Evolutionary conservation across 2,888 invertebrate genomes (phyloP).

Genomic region (Scaptomyza tumidula): DNA sequence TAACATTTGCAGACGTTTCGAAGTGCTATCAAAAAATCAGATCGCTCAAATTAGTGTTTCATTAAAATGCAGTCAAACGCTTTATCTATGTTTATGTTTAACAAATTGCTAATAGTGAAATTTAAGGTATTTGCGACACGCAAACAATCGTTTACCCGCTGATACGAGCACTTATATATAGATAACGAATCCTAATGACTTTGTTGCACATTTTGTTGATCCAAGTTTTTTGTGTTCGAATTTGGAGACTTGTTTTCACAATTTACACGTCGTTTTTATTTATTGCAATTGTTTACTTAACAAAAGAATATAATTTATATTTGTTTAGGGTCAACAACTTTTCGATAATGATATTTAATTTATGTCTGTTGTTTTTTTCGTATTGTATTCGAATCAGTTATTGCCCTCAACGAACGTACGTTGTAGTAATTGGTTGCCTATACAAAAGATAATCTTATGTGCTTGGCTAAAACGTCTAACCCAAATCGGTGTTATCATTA

Average conservation of each 20-base stretch:
- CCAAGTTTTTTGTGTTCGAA: not conserved
- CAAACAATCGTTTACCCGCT: constrained; percentile 9
- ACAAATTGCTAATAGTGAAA: constrained; percentile 11
- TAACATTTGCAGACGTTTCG: constrained; percentile 6
- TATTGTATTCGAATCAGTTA: not conserved
- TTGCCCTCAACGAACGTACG: not conserved
- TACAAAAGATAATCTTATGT: too few relatives aligned
- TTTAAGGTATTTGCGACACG: constrained; percentile 16
- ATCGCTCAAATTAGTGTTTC: constrained; percentile 9
- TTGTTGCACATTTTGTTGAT: constrained; percentile 21
- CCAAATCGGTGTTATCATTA: too few relatives aligned
- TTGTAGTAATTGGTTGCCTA: too few relatives aligned
- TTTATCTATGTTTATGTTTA: not conserved
- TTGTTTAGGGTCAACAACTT: constrained; percentile 1
- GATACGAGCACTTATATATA: not conserved
- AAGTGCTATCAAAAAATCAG: constrained; percentile 10
- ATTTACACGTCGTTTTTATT: constrained; percentile 48
- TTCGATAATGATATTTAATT: not conserved
- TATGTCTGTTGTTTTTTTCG: not conserved
- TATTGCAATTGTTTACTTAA: constrained; percentile 3
- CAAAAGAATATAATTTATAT: not conserved
- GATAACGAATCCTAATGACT: constrained; percentile 26
- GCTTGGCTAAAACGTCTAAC: too few relatives aligned
- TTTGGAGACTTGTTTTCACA: constrained; percentile 31
- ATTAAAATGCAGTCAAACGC: constrained; percentile 24